phyloP scores from a whole-genome alignment of 2,888 invertebrate genomes.

The Frankliniella fusca region DNA sequence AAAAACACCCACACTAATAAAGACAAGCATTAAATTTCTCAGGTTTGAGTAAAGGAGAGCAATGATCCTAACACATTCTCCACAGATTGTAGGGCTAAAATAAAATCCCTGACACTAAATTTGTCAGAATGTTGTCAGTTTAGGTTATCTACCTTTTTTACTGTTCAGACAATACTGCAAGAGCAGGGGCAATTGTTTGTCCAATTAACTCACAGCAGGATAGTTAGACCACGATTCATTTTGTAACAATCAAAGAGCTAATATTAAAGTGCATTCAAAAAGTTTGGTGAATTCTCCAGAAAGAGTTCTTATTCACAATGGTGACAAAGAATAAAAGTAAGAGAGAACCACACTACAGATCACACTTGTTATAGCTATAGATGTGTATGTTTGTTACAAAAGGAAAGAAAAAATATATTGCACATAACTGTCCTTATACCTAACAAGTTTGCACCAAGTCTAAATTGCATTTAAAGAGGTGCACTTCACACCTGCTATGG shows the following conservation, averaged over 20 bases:
- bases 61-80: conserved; percentile 14
- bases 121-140: no score
- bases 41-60: not conserved
- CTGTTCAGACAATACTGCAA: no score
- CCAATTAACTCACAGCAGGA: no score
- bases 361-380: not conserved
- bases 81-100: not conserved
- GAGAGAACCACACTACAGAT: not conserved
- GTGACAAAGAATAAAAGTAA: no score
- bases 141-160: no score
- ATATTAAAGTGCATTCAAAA: no score
- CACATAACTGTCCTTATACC: not conserved
- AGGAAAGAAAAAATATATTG: not conserved
- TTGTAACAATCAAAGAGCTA: no score
- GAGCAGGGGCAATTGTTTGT: no score
- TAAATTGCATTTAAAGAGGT: not conserved
- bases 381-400: not conserved
- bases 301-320: not conserved
- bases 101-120: not conserved
- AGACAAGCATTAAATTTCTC: not conserved
- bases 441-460: not conserved
- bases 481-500: conserved; percentile 1
- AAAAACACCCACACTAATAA: not conserved
- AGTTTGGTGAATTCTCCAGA: not conserved
- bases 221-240: no score